Base-by-base conservation (phyloP, 2,888 invertebrate species). In the Leucophenga maculata region DNA sequence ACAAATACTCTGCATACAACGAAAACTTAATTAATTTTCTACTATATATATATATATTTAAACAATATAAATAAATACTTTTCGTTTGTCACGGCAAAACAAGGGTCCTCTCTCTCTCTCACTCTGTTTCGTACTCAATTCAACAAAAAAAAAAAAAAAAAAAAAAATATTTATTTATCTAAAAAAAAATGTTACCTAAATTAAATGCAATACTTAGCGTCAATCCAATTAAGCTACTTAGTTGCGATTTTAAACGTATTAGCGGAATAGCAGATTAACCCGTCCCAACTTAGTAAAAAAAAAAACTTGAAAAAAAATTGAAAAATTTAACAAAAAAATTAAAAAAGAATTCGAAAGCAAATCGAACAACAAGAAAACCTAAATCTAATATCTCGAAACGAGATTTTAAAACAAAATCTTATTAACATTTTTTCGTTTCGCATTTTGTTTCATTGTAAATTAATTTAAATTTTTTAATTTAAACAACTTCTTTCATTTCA, bases 261-360 rank as follows among this genome's bases (percentile, higher is more conserved):
- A 87, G 86, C 88, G 86, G 87, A 86, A 85, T 86, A 87, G 87
- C 87, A 87, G 87, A 82, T 87, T 87, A 87, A 87, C 87, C 87
- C 88, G 86, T 88, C 87, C 87, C 87, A 88, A 87, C 88, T 69
- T 57, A 57, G 52, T 22, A 62, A 57, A 59, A 69, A 32, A 65
- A 62, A 55, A 14, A 65, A 65, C 62, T 60, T 68, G 69, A 65
- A 54, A 46, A 64, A 65, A 69, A 72, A n/a, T n/a, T n/a, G n/a
- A 66, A 46, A 69, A 69, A 70, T 69, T 69, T 73, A 68, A 68
- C 62, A 65, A 57, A 62, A 60, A 46, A 46, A 69, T 71, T 32
- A 65, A 60, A 44, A 65, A 57, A 69, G 69, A 50, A 66, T 64
- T 46, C 50, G 32, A 67, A 66, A 65, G 50, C 74, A 75, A 73